Conservation (phyloP, 2,797 vertebrate genomes). For the Poecilia wingei region DNA sequence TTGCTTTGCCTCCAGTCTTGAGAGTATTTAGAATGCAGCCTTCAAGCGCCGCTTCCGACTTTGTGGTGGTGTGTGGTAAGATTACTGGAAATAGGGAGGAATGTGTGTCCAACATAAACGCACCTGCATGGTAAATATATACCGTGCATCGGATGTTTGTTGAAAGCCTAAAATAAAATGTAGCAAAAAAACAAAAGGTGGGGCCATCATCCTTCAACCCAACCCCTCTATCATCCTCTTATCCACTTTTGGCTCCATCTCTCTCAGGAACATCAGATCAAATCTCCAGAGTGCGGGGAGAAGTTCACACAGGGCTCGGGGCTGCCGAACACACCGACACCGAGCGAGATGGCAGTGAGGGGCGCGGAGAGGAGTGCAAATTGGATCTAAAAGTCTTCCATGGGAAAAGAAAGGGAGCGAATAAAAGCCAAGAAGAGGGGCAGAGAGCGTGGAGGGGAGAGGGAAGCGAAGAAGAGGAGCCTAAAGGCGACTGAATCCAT, state of each 20-base stretch:
- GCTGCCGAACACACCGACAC: constrained; percentile 58
- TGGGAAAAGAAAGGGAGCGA: constrained; percentile 25
- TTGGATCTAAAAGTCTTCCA: constrained; percentile 72
- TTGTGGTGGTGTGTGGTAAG: constrained; percentile 59
- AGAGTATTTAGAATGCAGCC: constrained; percentile 79
- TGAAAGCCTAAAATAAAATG: constrained; percentile 9
- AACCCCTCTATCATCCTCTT: constrained; percentile 47
- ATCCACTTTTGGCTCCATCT: constrained; percentile 60
- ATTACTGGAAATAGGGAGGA: constrained; percentile 58
- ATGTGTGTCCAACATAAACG: not conserved
- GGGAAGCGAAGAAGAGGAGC: constrained; percentile 9
- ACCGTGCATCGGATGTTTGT: constrained; percentile 25
- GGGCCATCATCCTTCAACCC: too few species aligned
- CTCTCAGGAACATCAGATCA: constrained; percentile 52
- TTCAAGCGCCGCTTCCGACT: constrained; percentile 69
- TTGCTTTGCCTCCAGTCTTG: constrained; percentile 81
- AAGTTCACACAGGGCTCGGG: constrained; percentile 75
- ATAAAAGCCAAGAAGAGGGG: constrained; percentile 24
- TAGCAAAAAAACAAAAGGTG: too few species aligned
- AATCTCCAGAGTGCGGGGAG: constrained; percentile 74
- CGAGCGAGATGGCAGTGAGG: constrained; percentile 41
- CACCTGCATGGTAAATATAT: constrained; percentile 5
- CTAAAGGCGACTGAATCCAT: constrained; percentile 54
- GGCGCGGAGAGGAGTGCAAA: constrained; percentile 61
- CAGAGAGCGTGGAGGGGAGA: not conserved